Evolutionary conservation across 2,797 vertebrate species (phyloP).

Genomic region (Rhyacichthys aspro): DNA sequence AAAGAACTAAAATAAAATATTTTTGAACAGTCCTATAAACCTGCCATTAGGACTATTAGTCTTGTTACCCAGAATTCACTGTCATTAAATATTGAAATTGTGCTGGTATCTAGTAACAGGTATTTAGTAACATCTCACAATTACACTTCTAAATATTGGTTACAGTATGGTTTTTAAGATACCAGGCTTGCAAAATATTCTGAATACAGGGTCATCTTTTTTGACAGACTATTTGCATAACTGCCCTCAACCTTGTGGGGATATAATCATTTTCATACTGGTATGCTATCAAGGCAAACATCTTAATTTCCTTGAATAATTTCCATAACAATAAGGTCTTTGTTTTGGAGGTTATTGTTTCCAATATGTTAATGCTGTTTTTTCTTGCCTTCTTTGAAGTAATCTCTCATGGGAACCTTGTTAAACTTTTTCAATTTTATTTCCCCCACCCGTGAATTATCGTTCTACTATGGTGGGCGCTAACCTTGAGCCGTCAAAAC

Average conservation of each 20-base stretch:
- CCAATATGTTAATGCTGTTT: conserved; percentile 74
- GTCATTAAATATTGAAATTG: not conserved
- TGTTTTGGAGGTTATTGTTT: conserved; percentile 78
- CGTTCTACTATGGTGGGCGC: conserved; percentile 35
- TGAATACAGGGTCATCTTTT: conserved; percentile 30
- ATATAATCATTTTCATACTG: conserved; percentile 21
- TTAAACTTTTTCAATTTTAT: conserved; percentile 71
- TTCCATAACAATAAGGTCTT: conserved; percentile 70
- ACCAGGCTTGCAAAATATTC: not conserved
- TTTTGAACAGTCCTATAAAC: conserved; percentile 44
- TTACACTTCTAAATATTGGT: not conserved
- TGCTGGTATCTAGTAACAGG: no score
- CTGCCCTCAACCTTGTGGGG: conserved; percentile 15
- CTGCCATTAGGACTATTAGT: conserved; percentile 21
- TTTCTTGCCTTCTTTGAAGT: conserved; percentile 77
- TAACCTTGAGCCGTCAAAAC: conserved; percentile 77
- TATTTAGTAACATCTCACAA: not conserved
- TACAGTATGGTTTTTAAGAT: not conserved
- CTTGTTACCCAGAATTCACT: conserved; percentile 12
- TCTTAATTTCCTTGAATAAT: conserved; percentile 63
- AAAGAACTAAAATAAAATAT: conserved; percentile 33
- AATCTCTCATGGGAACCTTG: conserved; percentile 58
- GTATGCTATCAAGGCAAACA: conserved; percentile 21
- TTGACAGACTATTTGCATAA: conserved; percentile 30
- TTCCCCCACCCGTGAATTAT: conserved; percentile 61